Base-by-base conservation (phyloP, 2,888 invertebrate genomes). In the Saturnia pavonia region DNA sequence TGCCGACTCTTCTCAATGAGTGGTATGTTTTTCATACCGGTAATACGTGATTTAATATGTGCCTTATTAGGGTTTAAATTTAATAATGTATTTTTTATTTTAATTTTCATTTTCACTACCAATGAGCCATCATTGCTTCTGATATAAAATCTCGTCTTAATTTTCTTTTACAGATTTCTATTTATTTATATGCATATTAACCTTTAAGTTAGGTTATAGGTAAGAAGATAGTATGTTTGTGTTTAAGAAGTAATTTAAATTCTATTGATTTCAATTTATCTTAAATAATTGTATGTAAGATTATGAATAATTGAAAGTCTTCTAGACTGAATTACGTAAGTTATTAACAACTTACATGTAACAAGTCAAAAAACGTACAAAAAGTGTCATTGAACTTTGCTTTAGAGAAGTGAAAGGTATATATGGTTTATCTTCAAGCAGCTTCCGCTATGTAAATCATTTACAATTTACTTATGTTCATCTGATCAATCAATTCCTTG, bases 331-430 rank as follows among this genome's bases (percentile, higher is more conserved):
- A 40, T 40, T 40, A 65, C 40, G 11, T 65, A 34, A 65, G 27
- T 60, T 60, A 65, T 65, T 65, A 65, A 65, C 9, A 34, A 40
- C 65, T 40, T 11, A 9, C 40, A 40, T 65, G 34, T 65, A 19
- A 19, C 40, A 40, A n/a, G 65, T 40, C 40, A 65, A 40, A 40
- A 25, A 65, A 65, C n/a, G 19, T 34, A 34, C 19, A 40, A 40
- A 8, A 63, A 63, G 16, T 65, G 65, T 65, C 65, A 65, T 40
- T 40, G 65, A 65, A 65, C 65, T n/a, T 65, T 9, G n/a, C 65
- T 14, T 65, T n/a, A 9, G 65, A 40, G 65, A 40, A 65, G 65
- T 65, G 65, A 65, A 65, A 65, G 65, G 65, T 19, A 65, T 40
- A 65, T 40, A 9, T 34, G 65, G 40, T 40, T 16, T 65, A 65